Base-by-base conservation (phyloP, 1,140 invertebrate species). In the Zeugodacus cucurbitae region DNA sequence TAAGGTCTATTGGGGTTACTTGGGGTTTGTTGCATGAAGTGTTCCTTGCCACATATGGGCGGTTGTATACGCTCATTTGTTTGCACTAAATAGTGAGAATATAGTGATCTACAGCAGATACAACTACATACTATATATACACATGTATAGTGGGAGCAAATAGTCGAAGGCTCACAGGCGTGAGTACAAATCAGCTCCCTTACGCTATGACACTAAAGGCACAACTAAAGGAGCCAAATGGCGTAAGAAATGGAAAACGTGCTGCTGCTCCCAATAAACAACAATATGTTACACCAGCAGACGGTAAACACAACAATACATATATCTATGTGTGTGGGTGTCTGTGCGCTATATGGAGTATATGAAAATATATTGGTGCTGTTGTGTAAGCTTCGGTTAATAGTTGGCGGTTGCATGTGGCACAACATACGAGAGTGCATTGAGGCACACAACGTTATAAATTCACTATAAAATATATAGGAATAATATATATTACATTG, bases 241-340 rank as follows among this genome's bases (percentile, higher is more conserved):
- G n/a, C 41, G 74, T 22, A 82, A 82, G 74, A 82, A 82, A 82
- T 82, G 2, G 74, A 82, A 82, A 82, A 82, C 74, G 74, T 82
- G 74, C 74, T 48, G 41, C 22, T 82, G 74, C 74, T 82, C 7
- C 41, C 74, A 41, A n/a, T 48, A 82, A 82, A 48, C 22, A 82
- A 82, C 74, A 82, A 48, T 82, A 34, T 41, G 0, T 6, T 82
- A 11, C 41, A 82, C 22, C 26, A 82, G 74, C n/a, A 82, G 20
- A 44, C 7, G 1, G 37, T 44, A 48, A 82, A 29, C 34, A 74
- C 34, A 22, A 1, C 34, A 26, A 32, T 11, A 22, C 4, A 17
- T 22, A 58, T 58, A 58, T 26, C 1, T 59, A 59, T 26, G 8
- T 26, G 6, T 59, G n/a, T 59, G n/a, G 3, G 3, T 74, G 67